Percentiles rank a stretch among this genome's conserved stretches.
Conservation (phyloP, 2,113 vertebrate species). For the Dascyllus trimaculatus region DNA sequence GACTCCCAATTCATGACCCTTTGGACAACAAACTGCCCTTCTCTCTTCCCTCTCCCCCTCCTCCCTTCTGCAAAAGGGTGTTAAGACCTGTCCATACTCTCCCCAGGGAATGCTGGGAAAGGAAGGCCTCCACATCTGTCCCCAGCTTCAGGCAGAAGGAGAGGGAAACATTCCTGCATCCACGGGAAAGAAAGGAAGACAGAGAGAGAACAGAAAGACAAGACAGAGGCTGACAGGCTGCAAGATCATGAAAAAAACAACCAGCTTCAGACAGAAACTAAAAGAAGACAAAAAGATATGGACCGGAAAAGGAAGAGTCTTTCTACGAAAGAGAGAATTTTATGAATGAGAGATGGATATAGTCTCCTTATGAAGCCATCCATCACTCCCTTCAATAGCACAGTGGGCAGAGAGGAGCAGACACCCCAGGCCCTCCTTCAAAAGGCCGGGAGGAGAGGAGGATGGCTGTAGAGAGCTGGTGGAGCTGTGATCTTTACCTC, state of each 20-base stretch:
- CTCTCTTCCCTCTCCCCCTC: slow-evolving; percentile 22
- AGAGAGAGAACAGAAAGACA: not conserved
- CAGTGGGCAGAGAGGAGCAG: slow-evolving; percentile 76
- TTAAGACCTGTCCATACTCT: slow-evolving; percentile 78
- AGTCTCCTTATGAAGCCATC: slow-evolving; percentile 86
- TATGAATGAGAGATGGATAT: slow-evolving; percentile 68
- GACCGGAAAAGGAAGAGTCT: slow-evolving; percentile 19
- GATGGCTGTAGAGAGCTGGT: slow-evolving; percentile 70
- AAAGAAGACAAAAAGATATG: not conserved
- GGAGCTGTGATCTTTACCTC: slow-evolving; percentile 84
- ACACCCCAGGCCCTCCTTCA: slow-evolving; percentile 73
- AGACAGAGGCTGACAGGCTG: not conserved
- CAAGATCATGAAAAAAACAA: not conserved
- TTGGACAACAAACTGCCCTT: slow-evolving; percentile 66
- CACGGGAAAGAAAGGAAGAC: not conserved
- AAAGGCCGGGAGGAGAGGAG: slow-evolving; percentile 70
- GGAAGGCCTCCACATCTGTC: slow-evolving; percentile 84
- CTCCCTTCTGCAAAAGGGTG: slow-evolving; percentile 66
- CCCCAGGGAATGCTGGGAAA: slow-evolving; percentile 86
- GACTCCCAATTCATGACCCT: slow-evolving; percentile 72
- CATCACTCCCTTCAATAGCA: slow-evolving; percentile 82
- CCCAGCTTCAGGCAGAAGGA: slow-evolving; percentile 68
- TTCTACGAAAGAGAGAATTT: slow-evolving; percentile 27
- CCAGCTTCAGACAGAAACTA: not conserved
- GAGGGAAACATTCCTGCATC: slow-evolving; percentile 74